These are phyloP conservation scores for Rhagoletis zephyria DNA, from an alignment of 1,140 invertebrate species.

Conservation along the genomic window DNA sequence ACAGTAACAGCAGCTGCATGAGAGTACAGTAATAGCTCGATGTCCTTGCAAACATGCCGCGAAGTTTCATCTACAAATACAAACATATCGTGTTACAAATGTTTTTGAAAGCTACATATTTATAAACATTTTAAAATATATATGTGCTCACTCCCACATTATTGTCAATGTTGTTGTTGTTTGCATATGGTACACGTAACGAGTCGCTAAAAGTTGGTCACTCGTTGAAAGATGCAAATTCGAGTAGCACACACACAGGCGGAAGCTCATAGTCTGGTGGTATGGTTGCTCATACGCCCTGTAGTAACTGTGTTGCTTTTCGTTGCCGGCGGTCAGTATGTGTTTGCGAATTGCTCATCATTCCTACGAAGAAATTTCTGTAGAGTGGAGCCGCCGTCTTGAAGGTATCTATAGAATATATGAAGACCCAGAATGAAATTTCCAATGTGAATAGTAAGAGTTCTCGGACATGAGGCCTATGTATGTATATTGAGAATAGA, in stretches of 20 bases:
- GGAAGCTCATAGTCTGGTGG: background rate
- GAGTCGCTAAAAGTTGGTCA: background rate
- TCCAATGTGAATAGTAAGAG: too few species aligned
- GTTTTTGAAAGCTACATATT: too few species aligned
- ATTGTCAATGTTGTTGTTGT: background rate
- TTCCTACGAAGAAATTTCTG: too few species aligned
- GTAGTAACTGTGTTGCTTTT: background rate
- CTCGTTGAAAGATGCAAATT: background rate
- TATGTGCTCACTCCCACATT: background rate
- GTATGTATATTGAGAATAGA: too few species aligned
- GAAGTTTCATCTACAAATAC: background rate
- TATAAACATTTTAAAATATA: too few species aligned
- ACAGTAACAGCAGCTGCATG: background rate
- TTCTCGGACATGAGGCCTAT: too few species aligned
- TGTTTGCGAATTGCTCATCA: background rate
- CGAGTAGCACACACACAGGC: background rate
- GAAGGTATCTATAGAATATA: too few species aligned
- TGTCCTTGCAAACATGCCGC: background rate
- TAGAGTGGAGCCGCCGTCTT: too few species aligned
- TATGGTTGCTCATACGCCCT: background rate
- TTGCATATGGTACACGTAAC: background rate
- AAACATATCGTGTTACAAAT: background rate
- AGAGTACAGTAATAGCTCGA: background rate
- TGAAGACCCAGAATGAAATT: too few species aligned
- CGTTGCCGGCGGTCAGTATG: background rate